A percentile compares a stretch with the other conserved stretches of the same genome.
Conservation (phyloP, 2,113 vertebrate genomes). For the Lycocorax pyrrhopterus region DNA sequence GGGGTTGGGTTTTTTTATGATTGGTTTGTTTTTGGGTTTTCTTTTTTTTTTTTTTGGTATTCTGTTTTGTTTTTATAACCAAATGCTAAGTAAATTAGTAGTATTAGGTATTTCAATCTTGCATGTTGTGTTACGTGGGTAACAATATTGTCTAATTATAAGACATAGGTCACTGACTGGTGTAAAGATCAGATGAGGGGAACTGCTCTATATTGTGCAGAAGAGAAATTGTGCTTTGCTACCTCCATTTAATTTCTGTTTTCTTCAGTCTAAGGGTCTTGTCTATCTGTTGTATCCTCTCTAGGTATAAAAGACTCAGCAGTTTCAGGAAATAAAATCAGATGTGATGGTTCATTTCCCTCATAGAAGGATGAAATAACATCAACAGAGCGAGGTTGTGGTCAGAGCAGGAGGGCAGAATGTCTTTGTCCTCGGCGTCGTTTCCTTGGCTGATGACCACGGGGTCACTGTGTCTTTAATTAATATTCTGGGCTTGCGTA, state of each 20-base stretch:
- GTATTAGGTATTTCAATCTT: background rate
- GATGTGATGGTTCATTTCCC: background rate
- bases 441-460: background rate
- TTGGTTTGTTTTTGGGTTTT: too few species aligned
- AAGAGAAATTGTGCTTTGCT: background rate
- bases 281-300: background rate
- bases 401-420: background rate
- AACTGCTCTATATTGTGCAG: background rate
- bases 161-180: background rate
- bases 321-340: background rate
- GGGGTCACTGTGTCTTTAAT: background rate
- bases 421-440: background rate
- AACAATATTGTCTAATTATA: background rate
- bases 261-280: background rate
- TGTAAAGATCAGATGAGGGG: background rate
- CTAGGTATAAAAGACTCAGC: background rate
- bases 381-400: background rate
- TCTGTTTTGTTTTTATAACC: too few species aligned
- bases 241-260: background rate
- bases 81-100: background rate
- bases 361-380: background rate
- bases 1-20: too few species aligned
- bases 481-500: background rate
- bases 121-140: fast-evolving
- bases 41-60: too few species aligned